Base-by-base conservation (phyloP, 2,113 vertebrate species). In the Salminus brasiliensis region DNA sequence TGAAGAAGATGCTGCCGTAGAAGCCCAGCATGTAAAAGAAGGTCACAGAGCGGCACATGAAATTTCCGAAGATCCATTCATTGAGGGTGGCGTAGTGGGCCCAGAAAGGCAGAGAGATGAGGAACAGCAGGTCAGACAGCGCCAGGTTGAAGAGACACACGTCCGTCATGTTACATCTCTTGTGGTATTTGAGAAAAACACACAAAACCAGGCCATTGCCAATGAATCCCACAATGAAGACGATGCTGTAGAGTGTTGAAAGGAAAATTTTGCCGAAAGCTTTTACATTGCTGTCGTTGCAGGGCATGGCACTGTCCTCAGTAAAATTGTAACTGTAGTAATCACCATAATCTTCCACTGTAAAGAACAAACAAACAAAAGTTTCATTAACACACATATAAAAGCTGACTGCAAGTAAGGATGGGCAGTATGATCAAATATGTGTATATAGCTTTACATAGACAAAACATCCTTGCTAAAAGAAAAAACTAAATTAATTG, bases 61-160 rank as follows among this genome's bases (percentile, higher is more conserved):
- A 78, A 1, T 85, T 76, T 15, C 95, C 95, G 4, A 96, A 96
- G 32, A 74, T 81, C 96, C 97, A 98, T 0, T 92, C 15, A 5
- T 32, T 0, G 0, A 74, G 47, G 5, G 85, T 57, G 1, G 84
- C 67, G 18, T 91, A 92, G 49, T 94, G 88, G 25, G 90, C 5
- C 79, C 83, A 92, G 72, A 98, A 94, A 5, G 96, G 96, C 68
- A 97, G 85, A 0, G 92, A 94, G 59, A 93, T 21, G 32, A 95
- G 85, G 36, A 97, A 96, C 16, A 97, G 80, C 39, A 97, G 88
- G 83, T 98, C 95, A 0, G 96, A 92, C 32, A 96, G n/a, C 1
- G 95, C 94, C 30, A 98, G 86, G 90, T 97, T 95, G 83, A 96
- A 65, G 11, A 97, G 92, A 78, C 95, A 97, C 6, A 97, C 49